Base-by-base conservation (phyloP, 2,888 invertebrate species). In the Scaptomyza parva region DNA sequence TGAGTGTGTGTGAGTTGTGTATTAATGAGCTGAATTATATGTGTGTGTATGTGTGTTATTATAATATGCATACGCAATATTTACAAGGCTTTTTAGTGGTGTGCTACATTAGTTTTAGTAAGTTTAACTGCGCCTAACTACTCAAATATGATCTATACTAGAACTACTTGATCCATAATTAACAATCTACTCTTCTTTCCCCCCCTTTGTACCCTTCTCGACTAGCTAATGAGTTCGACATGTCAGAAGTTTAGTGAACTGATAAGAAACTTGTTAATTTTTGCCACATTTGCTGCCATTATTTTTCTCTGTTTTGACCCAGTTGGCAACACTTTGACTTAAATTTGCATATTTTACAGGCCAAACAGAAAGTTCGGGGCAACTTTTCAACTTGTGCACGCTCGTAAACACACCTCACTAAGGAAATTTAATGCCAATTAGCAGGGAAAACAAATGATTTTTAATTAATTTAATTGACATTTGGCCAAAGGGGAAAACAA, bases 401-500 rank as follows among this genome's bases (percentile, higher is more conserved):
- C 52, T 45, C 63, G 58, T 64, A 64, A 63, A 52, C 53, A 52
- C 53, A 73, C 64, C 79, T 59, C 51, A 54, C 59, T 50, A 24
- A 37, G 26, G 41, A 47, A 69, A 73, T 82, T 63, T 50, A 84
- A 80, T 62, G 75, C 54, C 82, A 79, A 73, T 83, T 79, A 68
- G 60, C 68, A 78, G 68, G 55, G 52, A 70, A 66, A 68, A 52
- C 62, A 72, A 70, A 62, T 64, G 72, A 72, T 59, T 86, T 85
- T 85, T 65, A 67, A 82, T 85, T 87, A 69, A 72, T 71, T 70
- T 87, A 87, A 83, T 83, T 78, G 69, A 28, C 65, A 61, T 54
- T 51, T 43, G 24, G 24, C 51, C 33, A 20, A 48, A 3, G 7
- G 20, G 11, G 11, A 2, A 20, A 20, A 47, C 30, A 26, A 26